These are phyloP conservation scores for Notothenia rossii DNA, from an alignment of 2,113 vertebrate genomes.

Conservation along the genomic window DNA sequence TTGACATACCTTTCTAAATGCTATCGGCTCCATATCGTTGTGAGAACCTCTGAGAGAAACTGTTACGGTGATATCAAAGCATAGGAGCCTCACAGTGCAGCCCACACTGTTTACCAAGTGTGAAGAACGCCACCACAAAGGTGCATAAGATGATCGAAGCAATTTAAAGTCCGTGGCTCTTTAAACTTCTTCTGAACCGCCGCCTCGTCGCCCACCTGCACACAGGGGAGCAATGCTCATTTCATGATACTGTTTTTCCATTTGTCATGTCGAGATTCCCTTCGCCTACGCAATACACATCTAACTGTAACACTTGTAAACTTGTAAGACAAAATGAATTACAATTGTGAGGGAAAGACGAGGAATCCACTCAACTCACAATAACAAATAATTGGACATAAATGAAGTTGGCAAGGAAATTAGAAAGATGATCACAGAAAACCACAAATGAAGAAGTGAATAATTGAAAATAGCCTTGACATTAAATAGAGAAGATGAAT, in stretches of 20 bases:
- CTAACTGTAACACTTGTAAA: not conserved
- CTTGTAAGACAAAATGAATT: not conserved
- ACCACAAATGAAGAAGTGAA: not conserved
- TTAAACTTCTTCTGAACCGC: conserved; percentile 49
- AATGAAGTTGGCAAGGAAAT: not conserved
- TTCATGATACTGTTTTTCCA: conserved; percentile 2
- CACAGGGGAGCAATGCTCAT: conserved; percentile 27
- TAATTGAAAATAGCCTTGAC: not conserved
- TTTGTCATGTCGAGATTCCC: conserved; percentile 33
- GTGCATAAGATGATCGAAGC: conserved; percentile 17
- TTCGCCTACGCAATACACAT: conserved; percentile 27
- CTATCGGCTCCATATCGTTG: too few relatives aligned
- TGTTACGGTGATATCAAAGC: not conserved
- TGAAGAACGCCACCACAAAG: not conserved
- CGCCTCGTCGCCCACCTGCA: conserved; percentile 30
- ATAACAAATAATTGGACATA: conserved; percentile 21
- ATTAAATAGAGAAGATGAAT: not conserved
- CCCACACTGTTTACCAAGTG: conserved; percentile 22
- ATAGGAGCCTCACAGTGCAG: not conserved
- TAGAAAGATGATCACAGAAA: not conserved
- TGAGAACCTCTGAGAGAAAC: not conserved
- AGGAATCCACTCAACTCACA: not conserved
- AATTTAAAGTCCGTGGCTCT: conserved; percentile 14
- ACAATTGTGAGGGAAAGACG: not conserved
- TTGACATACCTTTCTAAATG: too few relatives aligned